A percentile compares a stretch with the other conserved stretches of the same genome.
phyloP scores from a whole-genome alignment of 2,888 invertebrate genomes.

The Calameuta pallipes region DNA sequence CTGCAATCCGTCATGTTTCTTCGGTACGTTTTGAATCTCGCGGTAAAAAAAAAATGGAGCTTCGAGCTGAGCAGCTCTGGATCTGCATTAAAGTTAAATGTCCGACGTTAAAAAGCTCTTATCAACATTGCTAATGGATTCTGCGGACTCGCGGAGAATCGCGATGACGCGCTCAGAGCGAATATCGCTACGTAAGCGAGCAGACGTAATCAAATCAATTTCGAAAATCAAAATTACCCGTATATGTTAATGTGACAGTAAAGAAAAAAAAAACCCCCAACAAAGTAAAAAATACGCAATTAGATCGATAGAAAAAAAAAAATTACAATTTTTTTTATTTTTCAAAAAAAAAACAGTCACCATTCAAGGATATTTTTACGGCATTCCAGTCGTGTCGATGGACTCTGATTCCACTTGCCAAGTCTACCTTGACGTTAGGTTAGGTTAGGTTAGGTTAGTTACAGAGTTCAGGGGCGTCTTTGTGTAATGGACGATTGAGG shows the following conservation, averaged over 20 bases:
- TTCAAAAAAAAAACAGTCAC: neutral
- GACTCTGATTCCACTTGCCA: neutral
- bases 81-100: neutral
- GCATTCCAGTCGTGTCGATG: neutral
- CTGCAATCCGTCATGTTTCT: no score
- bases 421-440: neutral
- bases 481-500: neutral
- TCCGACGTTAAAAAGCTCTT: neutral
- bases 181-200: neutral
- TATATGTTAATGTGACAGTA: neutral
- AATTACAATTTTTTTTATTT: accelerated
- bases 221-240: neutral
- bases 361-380: neutral
- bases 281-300: neutral
- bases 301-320: no score
- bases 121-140: neutral
- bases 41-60: no score
- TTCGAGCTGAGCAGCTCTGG: neutral
- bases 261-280: neutral
- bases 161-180: neutral
- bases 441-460: neutral
- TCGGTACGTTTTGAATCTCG: no score
- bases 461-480: neutral
- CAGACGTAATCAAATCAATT: neutral
- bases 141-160: neutral